A percentile compares a stretch with the other conserved stretches of the same genome.
Conservation (phyloP, 2,888 invertebrate species). For the Xanthia icteritia region DNA sequence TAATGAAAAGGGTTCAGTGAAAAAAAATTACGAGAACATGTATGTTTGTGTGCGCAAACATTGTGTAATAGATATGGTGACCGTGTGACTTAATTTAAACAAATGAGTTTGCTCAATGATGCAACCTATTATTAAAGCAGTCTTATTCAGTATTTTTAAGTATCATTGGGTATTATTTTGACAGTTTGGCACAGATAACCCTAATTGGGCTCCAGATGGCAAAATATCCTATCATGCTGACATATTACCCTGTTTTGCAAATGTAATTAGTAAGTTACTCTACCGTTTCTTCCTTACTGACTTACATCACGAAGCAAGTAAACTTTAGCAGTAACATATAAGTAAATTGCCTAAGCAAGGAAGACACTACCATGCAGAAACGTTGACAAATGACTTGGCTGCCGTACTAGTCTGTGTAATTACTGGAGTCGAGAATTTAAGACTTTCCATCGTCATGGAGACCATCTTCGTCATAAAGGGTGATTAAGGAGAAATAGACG, state of each 20-base stretch:
- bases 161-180: not conserved
- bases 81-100: slow-evolving; percentile 30
- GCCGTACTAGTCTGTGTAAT: not conserved
- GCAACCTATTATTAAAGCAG: not conserved
- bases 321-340: slow-evolving; percentile 39
- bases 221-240: slow-evolving; percentile 9
- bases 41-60: slow-evolving; percentile 9
- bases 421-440: slow-evolving; percentile 5
- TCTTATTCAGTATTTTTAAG: not conserved
- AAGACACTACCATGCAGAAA: slow-evolving; percentile 27
- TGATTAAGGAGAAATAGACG: not conserved
- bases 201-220: not conserved
- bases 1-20: slow-evolving; percentile 53
- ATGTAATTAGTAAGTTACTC: slow-evolving; percentile 17
- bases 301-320: slow-evolving; percentile 21
- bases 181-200: not conserved
- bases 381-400: slow-evolving; percentile 29
- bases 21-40: slow-evolving; percentile 24
- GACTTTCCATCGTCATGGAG: slow-evolving; percentile 9
- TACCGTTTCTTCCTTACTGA: not conserved
- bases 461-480: slow-evolving; percentile 17
- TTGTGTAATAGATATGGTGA: slow-evolving; percentile 15
- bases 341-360: slow-evolving; percentile 29
- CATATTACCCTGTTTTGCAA: not conserved
- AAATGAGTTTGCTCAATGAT: slow-evolving; percentile 26